phyloP scores from a whole-genome alignment of 2,113 vertebrate species.

The Tachysurus vachellii region DNA sequence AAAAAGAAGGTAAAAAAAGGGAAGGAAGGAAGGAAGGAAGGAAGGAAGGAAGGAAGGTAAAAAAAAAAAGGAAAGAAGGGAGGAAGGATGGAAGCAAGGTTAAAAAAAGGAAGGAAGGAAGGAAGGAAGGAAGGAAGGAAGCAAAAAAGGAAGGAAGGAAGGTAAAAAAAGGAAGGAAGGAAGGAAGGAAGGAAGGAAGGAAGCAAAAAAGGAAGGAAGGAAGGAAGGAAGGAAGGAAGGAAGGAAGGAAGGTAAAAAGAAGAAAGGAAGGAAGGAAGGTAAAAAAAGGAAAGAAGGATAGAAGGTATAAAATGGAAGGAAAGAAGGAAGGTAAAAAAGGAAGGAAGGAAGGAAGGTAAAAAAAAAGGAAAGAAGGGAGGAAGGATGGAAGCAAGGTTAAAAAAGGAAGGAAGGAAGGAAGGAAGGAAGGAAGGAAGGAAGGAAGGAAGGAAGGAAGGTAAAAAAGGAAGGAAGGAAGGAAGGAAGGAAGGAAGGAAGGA shows the following conservation, averaged over 20 bases:
- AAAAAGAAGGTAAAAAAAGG: background rate
- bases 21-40: background rate
- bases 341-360: background rate
- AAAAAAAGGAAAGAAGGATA: background rate
- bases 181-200: background rate
- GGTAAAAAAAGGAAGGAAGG: background rate
- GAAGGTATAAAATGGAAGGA: fast-evolving
- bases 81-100: background rate
- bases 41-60: background rate
- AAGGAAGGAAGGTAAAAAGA: background rate
- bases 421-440: background rate
- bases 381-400: background rate
- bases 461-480: background rate
- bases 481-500: background rate
- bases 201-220: background rate
- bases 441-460: background rate
- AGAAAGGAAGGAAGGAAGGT: background rate
- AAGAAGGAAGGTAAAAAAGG: background rate
- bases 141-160: background rate
- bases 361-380: background rate
- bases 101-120: no score
- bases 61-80: background rate
- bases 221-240: background rate
- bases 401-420: background rate
- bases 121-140: background rate